Conservation (phyloP, 2,113 vertebrate genomes). For the Pao palembangensis region DNA sequence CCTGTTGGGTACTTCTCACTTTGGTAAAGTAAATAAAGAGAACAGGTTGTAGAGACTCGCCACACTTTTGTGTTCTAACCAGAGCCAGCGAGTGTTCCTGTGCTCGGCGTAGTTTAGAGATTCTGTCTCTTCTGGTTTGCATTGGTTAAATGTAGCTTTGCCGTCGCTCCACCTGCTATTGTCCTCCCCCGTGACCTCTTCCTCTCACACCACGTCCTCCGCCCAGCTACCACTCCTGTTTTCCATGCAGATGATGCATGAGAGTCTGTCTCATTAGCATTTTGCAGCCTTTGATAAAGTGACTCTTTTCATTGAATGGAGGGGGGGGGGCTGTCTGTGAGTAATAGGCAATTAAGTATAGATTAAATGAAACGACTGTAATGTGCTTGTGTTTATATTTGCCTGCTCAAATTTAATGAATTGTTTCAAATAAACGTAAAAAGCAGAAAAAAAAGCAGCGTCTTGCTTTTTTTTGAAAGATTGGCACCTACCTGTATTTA, state of each 20-base stretch:
- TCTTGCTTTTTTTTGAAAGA: constrained; percentile 61
- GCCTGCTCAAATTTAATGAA: constrained; percentile 88
- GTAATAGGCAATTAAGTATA: constrained; percentile 78
- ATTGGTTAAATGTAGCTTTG: constrained; percentile 36
- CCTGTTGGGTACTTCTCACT: not conserved
- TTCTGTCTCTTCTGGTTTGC: constrained; percentile 13
- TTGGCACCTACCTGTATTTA: constrained; percentile 64
- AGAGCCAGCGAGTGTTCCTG: too few relatives aligned
- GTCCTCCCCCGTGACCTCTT: constrained; percentile 26
- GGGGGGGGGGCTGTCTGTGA: constrained; percentile 64
- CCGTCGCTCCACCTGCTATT: constrained; percentile 23
- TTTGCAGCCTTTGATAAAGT: constrained; percentile 85
- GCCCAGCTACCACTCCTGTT: constrained; percentile 23
- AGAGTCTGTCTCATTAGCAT: constrained; percentile 76
- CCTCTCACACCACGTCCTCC: constrained; percentile 25
- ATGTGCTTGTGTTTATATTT: constrained; percentile 89
- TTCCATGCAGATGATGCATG: constrained; percentile 37
- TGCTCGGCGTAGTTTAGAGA: not conserved
- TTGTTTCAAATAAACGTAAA: constrained; percentile 90
- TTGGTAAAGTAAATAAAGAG: too few relatives aligned
- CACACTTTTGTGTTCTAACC: too few relatives aligned
- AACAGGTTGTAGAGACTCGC: too few relatives aligned
- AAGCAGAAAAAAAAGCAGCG: constrained; percentile 79
- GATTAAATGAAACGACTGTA: constrained; percentile 81
- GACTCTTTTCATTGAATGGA: not conserved